Percentiles rank a stretch among this genome's conserved stretches.
Evolutionary conservation across 53 echinoderm and acorn worm genomes (phyloP).

Genomic region (Echinometra lucunter): DNA sequence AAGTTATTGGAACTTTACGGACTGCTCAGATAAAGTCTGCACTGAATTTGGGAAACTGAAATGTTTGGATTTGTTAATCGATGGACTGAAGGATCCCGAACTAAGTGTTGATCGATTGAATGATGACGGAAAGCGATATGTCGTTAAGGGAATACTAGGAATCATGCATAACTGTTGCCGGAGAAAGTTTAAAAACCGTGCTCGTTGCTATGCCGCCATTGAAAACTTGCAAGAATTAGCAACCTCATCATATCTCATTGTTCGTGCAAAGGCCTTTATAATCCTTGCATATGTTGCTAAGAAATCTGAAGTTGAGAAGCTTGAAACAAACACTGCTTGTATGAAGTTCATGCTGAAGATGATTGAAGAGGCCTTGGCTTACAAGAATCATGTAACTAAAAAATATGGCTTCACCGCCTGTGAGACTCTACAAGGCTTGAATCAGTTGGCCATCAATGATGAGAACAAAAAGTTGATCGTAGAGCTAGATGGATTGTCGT

Average conservation of each 20-base stretch:
- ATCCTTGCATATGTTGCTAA: conserved; percentile 86
- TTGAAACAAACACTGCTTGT: conserved; percentile 74
- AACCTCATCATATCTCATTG: conserved; percentile 74
- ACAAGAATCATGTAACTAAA: conserved; percentile 83
- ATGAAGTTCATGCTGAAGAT: conserved; percentile 84
- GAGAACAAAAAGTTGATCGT: conserved; percentile 89
- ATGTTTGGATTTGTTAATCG: conserved; percentile 71
- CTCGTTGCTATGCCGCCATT: conserved; percentile 73
- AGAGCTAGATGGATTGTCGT: conserved; percentile 80
- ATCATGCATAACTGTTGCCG: conserved; percentile 86
- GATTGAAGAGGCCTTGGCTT: conserved; percentile 78
- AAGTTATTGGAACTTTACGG: conserved; percentile 94
- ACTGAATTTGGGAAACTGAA: conserved; percentile 72
- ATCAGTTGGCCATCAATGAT: conserved; percentile 90
- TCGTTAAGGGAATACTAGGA: conserved; percentile 85
- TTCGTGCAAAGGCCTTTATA: conserved; percentile 83
- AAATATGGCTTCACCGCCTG: conserved; percentile 84
- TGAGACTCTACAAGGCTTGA: conserved; percentile 87
- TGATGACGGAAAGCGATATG: conserved; percentile 73
- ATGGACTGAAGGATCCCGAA: conserved; percentile 77
- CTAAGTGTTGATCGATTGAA: conserved; percentile 68
- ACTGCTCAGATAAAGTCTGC: conserved; percentile 77
- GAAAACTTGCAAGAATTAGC: conserved; percentile 72
- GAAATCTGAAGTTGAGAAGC: conserved; percentile 81
- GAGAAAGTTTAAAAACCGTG: conserved; percentile 68